Evolutionary conservation across 2,888 invertebrate species (phyloP), one percentile per base, ranked within the genome.

Genomic region (Willowsia nigromaculata): DNA sequence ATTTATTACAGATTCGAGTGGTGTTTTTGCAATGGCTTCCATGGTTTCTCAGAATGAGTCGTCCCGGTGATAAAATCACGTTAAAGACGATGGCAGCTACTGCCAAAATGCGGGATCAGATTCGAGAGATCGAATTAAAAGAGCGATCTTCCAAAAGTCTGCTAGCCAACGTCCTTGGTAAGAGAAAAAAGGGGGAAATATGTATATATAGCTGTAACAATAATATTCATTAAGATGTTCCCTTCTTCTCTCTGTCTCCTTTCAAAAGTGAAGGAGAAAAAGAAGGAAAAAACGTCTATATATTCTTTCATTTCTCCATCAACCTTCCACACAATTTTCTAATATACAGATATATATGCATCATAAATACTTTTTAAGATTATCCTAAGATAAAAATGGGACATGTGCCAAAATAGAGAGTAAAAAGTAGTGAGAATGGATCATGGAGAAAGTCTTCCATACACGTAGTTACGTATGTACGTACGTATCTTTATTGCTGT

Each of bases 1-100:
- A n/a, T n/a, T 37, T 33, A 22, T 88, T 94, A 18, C 95, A 98
- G 98, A 96, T 98, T 93, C 97, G 96, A 94, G 95, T 97, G 93
- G 96, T 99, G 94, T 98, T 99, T 95, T 96, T 99, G 93, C 97
- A 97, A 94, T 99, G 99, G 98, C 95, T 99, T 94, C 99, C 99
- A 93, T 98, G 98, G 96, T 94, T 99, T 93, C 95, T 99, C 94
- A 96, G 99, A 93, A 99, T 99, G 99, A 96, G 96, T 93, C 95
- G 97, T 93, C 97, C 97, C 59, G 94, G 94, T 80, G 94, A 94
- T 90, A 94, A 94, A 91, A 94, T 94, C 91, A 93, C 93, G 88
- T 89, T 92, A 89, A 93, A 92, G 90, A 92, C 92, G 90, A 92
- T 93, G 93, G 93, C 92, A 83, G 92, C 92, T 88, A 92, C 92